Percentiles rank a stretch among this genome's conserved stretches.
Conservation (phyloP, 2,888 invertebrate genomes). For the Ectemnius lituratus region DNA sequence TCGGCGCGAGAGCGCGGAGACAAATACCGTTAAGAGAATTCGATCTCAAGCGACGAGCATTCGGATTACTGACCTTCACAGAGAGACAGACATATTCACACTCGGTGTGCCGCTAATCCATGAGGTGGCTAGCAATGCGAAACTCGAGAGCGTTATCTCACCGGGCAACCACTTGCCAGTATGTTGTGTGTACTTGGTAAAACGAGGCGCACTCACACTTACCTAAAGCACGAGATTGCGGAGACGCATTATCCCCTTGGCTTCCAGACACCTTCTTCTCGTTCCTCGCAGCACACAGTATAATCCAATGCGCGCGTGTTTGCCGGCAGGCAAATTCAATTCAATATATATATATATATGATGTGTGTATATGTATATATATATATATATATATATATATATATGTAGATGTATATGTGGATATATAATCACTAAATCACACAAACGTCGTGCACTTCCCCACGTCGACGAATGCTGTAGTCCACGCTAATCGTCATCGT, state of each 20-base stretch:
- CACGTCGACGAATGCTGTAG: slow-evolving; percentile 43
- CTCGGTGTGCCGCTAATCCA: neutral
- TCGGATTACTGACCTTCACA: slow-evolving; percentile 1
- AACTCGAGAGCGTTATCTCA: slow-evolving; percentile 6
- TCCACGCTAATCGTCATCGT: slow-evolving; percentile 57
- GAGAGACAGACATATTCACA: neutral
- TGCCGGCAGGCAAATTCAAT: neutral
- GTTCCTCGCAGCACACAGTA: slow-evolving; percentile 17
- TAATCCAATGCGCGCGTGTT: slow-evolving; percentile 40
- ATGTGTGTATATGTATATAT: neutral
- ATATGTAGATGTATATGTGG: neutral
- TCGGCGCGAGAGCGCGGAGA: neutral
- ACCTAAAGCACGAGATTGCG: slow-evolving; percentile 40
- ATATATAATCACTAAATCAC: slow-evolving; percentile 48
- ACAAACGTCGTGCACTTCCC: slow-evolving; percentile 44
- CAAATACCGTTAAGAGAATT: neutral
- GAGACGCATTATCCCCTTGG: slow-evolving; percentile 44
- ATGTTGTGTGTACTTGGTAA: neutral
- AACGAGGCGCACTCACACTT: slow-evolving; percentile 38
- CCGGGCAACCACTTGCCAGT: slow-evolving; percentile 28
- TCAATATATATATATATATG: slow-evolving; percentile 20
- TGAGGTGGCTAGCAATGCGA: neutral
- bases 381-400: neutral
- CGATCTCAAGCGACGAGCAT: neutral
- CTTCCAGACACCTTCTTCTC: slow-evolving; percentile 18